Conservation (phyloP, 2,888 invertebrate genomes). For the Drosophila rubida region DNA sequence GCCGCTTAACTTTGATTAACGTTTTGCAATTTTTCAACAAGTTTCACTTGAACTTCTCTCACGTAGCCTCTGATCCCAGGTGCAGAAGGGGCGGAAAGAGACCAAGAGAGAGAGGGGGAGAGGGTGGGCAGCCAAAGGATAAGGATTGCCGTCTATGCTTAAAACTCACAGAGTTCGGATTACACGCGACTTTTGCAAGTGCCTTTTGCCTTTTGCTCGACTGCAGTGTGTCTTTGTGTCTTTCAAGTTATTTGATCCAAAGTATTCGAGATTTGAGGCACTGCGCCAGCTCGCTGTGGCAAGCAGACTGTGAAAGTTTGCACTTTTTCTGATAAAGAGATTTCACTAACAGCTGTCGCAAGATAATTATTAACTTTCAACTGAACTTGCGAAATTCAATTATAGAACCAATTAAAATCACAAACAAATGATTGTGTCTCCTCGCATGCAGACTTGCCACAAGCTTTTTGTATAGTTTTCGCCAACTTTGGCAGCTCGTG, state of each 20-base stretch:
- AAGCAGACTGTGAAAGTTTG: constrained; percentile 4
- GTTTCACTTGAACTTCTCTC: constrained; percentile 63
- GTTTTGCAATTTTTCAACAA: constrained; percentile 78
- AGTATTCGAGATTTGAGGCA: constrained; percentile 14
- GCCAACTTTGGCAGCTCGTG: constrained; percentile 2
- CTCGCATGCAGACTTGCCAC: constrained; percentile 7
- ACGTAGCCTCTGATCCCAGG: constrained; percentile 38
- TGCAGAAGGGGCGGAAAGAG: constrained; percentile 7
- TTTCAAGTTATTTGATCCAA: constrained; percentile 19
- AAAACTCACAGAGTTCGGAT: constrained; percentile 58
- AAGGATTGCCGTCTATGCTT: constrained; percentile 44
- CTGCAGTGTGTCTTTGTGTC: constrained; percentile 38
- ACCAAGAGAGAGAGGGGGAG: neutral
- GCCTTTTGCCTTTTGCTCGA: constrained; percentile 7
- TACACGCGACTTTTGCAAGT: constrained; percentile 66
- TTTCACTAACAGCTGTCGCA: neutral
- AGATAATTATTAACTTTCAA: constrained; percentile 11
- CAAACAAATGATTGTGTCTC: constrained; percentile 1
- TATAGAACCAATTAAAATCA: constrained; percentile 18
- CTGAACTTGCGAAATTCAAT: constrained; percentile 17
- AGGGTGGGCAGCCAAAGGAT: constrained; percentile 2
- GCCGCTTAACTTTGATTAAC: constrained; percentile 80
- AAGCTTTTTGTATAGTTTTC: constrained; percentile 6
- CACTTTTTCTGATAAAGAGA: neutral
- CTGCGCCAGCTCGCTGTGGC: constrained; percentile 4